Base-by-base conservation (phyloP, 2,113 vertebrate genomes). In the Rhineura floridana region DNA sequence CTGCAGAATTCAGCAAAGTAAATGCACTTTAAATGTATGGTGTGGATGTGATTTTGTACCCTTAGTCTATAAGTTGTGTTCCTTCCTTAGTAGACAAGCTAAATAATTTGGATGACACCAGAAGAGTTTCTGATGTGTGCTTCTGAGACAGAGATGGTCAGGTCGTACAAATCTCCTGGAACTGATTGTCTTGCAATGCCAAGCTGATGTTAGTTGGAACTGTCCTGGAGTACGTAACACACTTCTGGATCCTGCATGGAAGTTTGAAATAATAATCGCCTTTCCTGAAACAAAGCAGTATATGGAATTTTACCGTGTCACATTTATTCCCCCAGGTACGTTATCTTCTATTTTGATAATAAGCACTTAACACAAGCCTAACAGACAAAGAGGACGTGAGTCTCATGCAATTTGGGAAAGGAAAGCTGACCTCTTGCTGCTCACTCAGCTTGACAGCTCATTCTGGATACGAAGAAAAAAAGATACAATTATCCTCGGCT, bases 81-180 rank as follows among this genome's bases (percentile, higher is more conserved):
- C 1, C 55, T 25, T 72, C 81, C 76, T 21, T 92, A 62, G 85
- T 87, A 85, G 87, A 67, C 89, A 93, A 93, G 91, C 70, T 87
- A 90, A 88, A 91, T 91, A 83, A 84, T 94, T 92, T 93, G 83
- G 84, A 82, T 87, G 93, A 89, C 72, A 6, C 89, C 88, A 88
- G 77, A 48, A 83, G 76, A 36, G 77, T 59, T 46, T 86, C 62
- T 86, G 67, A 88, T 78, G 85, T 88, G 87, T 48, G 87, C 83
- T 62, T 79, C 42, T 25, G 48, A 89, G 87, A 59, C 23, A 91
- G 86, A 87, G 81, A 83, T 84, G 44, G 50, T 62, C 55, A 48
- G 72, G 46, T 36, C 28, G 62, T 33, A 28, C 30, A 81, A 55
- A 46, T 67, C 76, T 55, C 44, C 19, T 83, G 23, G 44, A 48